Evolutionary conservation across 2,888 invertebrate species (phyloP).

Genomic region (Apodemia hepburni): DNA sequence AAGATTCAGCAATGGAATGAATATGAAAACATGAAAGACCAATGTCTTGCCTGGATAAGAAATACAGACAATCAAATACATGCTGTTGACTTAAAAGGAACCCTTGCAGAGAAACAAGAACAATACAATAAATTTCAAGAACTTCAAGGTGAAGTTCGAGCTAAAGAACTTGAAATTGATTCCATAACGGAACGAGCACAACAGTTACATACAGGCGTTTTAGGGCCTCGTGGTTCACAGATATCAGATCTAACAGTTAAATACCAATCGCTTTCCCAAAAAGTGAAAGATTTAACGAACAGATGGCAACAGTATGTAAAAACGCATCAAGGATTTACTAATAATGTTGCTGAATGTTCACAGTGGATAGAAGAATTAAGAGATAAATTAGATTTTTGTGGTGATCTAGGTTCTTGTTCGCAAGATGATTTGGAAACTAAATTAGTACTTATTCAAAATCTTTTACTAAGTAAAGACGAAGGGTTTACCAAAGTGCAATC

Average conservation of each 20-base stretch:
- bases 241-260: conserved; percentile 95
- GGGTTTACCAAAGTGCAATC: conserved; percentile 93
- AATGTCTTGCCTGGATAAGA: conserved; percentile 92
- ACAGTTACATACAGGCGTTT: conserved; percentile 86
- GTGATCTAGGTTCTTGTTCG: conserved; percentile 89
- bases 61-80: conserved; percentile 93
- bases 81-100: conserved; percentile 91
- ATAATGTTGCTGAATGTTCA: conserved; percentile 87
- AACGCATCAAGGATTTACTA: conserved; percentile 93
- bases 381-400: conserved; percentile 92
- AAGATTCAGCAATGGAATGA: conserved; percentile 95
- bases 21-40: conserved; percentile 92
- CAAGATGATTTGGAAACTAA: conserved; percentile 93
- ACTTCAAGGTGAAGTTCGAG: conserved; percentile 92
- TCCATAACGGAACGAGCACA: conserved; percentile 95
- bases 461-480: conserved; percentile 95
- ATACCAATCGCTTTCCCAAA: conserved; percentile 93
- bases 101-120: conserved; percentile 89
- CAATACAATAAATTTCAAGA: conserved; percentile 90
- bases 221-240: conserved; percentile 88
- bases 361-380: conserved; percentile 92
- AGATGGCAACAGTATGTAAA: conserved; percentile 96
- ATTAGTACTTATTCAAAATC: conserved; percentile 90
- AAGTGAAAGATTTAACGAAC: conserved; percentile 93
- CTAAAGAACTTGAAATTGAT: conserved; percentile 95